Base-by-base conservation (phyloP, 1,140 invertebrate species). In the Eumeta japonica region DNA sequence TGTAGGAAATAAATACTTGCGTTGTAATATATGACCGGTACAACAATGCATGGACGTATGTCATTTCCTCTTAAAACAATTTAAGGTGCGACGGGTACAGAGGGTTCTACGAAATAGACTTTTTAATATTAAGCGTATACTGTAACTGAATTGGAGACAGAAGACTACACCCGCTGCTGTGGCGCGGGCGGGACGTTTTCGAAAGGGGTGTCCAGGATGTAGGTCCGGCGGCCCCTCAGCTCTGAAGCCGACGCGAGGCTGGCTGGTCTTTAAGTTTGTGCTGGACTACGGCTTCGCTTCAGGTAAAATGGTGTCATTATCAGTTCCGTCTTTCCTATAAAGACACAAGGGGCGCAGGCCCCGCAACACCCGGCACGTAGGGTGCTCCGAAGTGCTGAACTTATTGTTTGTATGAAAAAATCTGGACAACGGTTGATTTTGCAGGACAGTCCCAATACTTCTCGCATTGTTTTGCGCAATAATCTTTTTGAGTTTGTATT, bases 201-300 rank as follows among this genome's bases (percentile, higher is more conserved):
- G 36, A 51, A 3, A 55, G 62, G n/a, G 45, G 43, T 75, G 11
- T 43, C 57, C 0, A 52, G 36, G 35, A 38, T 75, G 2, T 37
- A 55, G n/a, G 53, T 62, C 4, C 43, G 70, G 9, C 40, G 62
- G 20, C 76, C 72, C 45, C 48, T 76, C n/a, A 51, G 58, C 12
- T 48, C 62, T 17, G 46, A 48, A 13, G 49, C 57, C 16, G 73
- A 58, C 17, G 43, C 64, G 9, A 57, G 41, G 12, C 35, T n/a
- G n/a, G n/a, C n/a, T 27, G 20, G 62, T 78, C 16, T 62, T 78
- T 18, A 49, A 66, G 32, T 76, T 71, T 14, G 46, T 79, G 3
- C 39, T 77, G 2, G 65, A 67, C 28, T 75, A 75, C 44, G 77
- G 77, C 10, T 57, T 75, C 7, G 76, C 63, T 15, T 57, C 78